Percentiles rank a stretch among this genome's conserved stretches.
Evolutionary conservation across 2,797 vertebrate species (phyloP).

Genomic region (Pseudochromis fuscus): DNA sequence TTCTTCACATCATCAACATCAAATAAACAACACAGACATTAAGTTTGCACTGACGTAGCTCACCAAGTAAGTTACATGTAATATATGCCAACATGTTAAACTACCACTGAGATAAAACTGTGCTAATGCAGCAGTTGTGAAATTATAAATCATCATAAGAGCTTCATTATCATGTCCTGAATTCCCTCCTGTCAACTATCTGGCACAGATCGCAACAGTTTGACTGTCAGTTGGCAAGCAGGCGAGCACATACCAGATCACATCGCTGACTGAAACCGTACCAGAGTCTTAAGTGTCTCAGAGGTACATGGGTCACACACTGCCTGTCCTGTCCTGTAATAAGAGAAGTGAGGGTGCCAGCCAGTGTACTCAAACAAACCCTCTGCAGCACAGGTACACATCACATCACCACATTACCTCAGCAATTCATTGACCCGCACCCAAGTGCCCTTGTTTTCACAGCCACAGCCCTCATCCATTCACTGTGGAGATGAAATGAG

Average conservation of each 20-base stretch:
- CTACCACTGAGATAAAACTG: too few species aligned
- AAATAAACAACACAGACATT: too few species aligned
- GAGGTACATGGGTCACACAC: conserved; percentile 66
- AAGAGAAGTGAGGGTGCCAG: conserved; percentile 69
- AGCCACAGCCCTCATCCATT: conserved; percentile 53
- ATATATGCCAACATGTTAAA: too few species aligned
- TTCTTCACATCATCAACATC: too few species aligned
- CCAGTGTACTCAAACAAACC: conserved; percentile 56
- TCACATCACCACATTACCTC: conserved; percentile 55
- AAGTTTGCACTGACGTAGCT: too few species aligned
- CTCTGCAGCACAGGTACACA: conserved; percentile 42
- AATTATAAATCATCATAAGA: too few species aligned
- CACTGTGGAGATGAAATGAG: conserved; percentile 57
- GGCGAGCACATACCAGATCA: conserved; percentile 43
- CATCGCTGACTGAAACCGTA: conserved; percentile 76
- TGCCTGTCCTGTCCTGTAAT: conserved; percentile 68
- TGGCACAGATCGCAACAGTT: conserved; percentile 45
- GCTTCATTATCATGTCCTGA: too few species aligned
- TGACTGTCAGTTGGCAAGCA: conserved; percentile 43
- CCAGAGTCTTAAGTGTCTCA: conserved; percentile 71
- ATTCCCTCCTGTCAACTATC: conserved; percentile 38
- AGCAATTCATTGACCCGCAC: conserved; percentile 57
- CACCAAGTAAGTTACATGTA: too few species aligned
- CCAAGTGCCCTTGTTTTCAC: conserved; percentile 69
- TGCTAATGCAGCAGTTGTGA: too few species aligned